phyloP scores from a whole-genome alignment of 1,140 invertebrate genomes.

The Ceratitis capitata region DNA sequence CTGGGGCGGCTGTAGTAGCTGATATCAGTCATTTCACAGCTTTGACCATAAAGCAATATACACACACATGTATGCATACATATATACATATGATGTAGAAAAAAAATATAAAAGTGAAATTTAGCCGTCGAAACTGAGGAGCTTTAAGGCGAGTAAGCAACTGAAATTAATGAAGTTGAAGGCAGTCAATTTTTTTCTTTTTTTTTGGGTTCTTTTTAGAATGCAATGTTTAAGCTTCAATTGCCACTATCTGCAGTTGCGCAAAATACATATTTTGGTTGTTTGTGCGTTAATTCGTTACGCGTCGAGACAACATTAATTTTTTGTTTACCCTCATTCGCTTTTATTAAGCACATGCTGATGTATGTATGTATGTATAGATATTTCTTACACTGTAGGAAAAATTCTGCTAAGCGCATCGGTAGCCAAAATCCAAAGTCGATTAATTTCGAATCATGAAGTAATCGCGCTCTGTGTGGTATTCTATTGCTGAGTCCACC shows the following conservation, averaged over 20 bases:
- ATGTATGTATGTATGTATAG: not conserved
- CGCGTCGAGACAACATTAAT: slow-evolving; percentile 29
- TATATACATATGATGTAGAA: not conserved
- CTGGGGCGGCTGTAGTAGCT: not conserved
- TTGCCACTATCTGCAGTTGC: not conserved
- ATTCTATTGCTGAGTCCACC: no score
- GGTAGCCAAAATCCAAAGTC: no score
- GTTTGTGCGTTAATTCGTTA: slow-evolving; percentile 35
- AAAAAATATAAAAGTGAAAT: slow-evolving; percentile 37
- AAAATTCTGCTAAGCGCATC: no score
- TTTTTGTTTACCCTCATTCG: slow-evolving; percentile 12
- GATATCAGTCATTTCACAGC: slow-evolving; percentile 22
- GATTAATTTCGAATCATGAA: no score
- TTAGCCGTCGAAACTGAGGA: not conserved
- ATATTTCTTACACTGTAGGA: not conserved
- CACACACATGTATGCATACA: not conserved
- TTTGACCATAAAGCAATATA: slow-evolving; percentile 27
- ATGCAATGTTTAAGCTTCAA: not conserved
- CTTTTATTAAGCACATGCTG: not conserved
- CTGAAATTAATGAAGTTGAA: slow-evolving; percentile 10
- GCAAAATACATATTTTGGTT: not conserved
- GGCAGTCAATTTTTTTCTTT: not conserved
- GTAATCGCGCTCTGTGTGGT: no score
- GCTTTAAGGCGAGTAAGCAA: slow-evolving; percentile 18
- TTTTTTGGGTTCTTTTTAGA: not conserved